Percentiles rank a stretch among this genome's conserved stretches.
Evolutionary conservation across 2,797 vertebrate species (phyloP).

Genomic region (Phrynocephalus forsythii): DNA sequence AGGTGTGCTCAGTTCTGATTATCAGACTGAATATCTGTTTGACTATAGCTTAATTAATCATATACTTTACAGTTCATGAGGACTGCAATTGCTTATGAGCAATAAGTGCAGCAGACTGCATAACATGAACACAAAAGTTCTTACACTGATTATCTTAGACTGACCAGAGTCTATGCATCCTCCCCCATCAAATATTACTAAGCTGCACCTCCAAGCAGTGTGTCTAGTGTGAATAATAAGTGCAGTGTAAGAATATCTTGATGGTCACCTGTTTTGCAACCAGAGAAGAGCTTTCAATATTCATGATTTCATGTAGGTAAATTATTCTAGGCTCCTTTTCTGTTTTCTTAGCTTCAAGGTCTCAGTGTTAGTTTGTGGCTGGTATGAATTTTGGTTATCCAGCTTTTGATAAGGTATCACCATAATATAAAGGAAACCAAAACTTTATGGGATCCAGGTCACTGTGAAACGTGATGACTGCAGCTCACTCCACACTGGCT

Average conservation of each 20-base stretch:
- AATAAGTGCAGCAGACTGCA: slow-evolving; percentile 47
- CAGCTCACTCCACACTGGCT: background rate
- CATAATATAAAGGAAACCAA: slow-evolving; percentile 9
- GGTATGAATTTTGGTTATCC: fast-evolving
- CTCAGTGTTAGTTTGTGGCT: background rate
- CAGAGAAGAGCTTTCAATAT: slow-evolving; percentile 59
- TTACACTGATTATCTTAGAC: background rate
- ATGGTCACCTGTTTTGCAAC: background rate
- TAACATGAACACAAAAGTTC: background rate
- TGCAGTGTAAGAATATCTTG: background rate
- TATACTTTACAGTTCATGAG: background rate
- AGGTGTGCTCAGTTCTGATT: background rate
- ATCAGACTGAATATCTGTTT: background rate
- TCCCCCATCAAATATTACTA: background rate
- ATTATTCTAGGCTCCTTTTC: slow-evolving; percentile 44
- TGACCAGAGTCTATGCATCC: background rate
- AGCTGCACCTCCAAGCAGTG: background rate
- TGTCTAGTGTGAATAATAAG: background rate
- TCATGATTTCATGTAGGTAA: slow-evolving; percentile 53
- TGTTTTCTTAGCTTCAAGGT: background rate
- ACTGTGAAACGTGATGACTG: background rate
- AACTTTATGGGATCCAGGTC: slow-evolving; percentile 12
- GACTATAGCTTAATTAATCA: background rate
- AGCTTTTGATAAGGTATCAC: background rate
- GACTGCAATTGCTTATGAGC: background rate